These are phyloP conservation scores for Chironomus riparius DNA, from an alignment of 2,888 invertebrate species.

Conservation along the genomic window DNA sequence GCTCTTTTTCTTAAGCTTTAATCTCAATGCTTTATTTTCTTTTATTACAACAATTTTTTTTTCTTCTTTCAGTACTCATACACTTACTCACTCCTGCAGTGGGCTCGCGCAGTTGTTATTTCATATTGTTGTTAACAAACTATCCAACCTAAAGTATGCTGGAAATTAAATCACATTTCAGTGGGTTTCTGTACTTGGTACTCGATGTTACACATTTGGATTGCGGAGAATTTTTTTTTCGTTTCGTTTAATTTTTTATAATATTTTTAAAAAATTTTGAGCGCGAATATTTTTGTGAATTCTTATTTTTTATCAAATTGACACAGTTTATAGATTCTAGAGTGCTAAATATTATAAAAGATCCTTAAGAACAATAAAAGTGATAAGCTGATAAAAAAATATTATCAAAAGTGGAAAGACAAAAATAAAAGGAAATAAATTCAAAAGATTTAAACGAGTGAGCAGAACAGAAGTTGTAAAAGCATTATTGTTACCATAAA, in stretches of 20 bases:
- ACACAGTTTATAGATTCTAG: no score
- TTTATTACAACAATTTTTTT: conserved; percentile 12
- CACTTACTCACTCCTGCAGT: conserved; percentile 6
- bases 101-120: conserved; percentile 19
- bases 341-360: not conserved
- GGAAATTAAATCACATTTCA: conserved; percentile 32
- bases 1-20: conserved; percentile 28
- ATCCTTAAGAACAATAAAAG: not conserved
- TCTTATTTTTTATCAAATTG: not conserved
- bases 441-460: conserved; percentile 24
- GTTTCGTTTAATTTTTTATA: not conserved
- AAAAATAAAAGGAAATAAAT: conserved; percentile 5
- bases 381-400: not conserved
- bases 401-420: not conserved
- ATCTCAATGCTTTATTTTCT: conserved; percentile 28
- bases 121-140: conserved; percentile 28
- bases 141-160: conserved; percentile 31
- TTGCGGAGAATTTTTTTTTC: conserved; percentile 21
- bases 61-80: conserved; percentile 11
- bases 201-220: conserved; percentile 29
- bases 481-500: not conserved
- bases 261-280: not conserved
- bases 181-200: conserved; percentile 32
- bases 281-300: not conserved
- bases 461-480: not conserved